phyloP scores from a whole-genome alignment of 2,888 invertebrate species.

The Cylindroiulus punctatus region DNA sequence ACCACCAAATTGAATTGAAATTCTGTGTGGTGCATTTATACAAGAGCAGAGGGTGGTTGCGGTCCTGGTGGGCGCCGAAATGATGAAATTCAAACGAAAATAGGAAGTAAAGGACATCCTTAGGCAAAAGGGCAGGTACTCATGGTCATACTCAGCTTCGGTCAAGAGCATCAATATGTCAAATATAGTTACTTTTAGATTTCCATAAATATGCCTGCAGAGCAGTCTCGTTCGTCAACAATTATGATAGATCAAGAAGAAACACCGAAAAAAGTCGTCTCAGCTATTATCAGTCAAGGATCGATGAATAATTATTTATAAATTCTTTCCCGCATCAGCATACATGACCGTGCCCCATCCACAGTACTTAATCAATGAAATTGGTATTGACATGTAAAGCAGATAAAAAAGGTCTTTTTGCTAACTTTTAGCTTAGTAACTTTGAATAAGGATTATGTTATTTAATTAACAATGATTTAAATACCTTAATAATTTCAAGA shows the following conservation, averaged over 20 bases:
- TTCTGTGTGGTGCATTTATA: not conserved
- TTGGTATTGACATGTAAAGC: too few species aligned
- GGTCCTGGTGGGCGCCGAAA: conserved; percentile 17
- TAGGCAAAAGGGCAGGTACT: conserved; percentile 26
- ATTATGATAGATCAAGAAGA: conserved; percentile 10
- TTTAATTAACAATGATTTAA: too few species aligned
- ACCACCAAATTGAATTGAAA: not conserved
- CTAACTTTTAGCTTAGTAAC: too few species aligned
- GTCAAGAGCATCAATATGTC: conserved; percentile 11
- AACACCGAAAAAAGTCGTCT: too few species aligned
- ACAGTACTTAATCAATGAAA: too few species aligned
- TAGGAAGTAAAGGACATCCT: conserved; percentile 12
- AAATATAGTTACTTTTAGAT: conserved; percentile 15
- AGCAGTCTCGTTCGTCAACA: conserved; percentile 3
- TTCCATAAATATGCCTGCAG: not conserved
- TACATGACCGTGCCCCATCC: too few species aligned
- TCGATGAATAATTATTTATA: not conserved
- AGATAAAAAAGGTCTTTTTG: too few species aligned
- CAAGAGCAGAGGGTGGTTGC: not conserved
- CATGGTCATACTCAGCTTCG: not conserved
- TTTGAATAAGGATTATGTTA: too few species aligned
- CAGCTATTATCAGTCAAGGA: not conserved
- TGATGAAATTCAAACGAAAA: not conserved
- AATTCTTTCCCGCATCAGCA: too few species aligned
- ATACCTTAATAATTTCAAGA: too few species aligned